phyloP scores from a whole-genome alignment of 2,797 vertebrate species.

The Chrosomus eos region DNA sequence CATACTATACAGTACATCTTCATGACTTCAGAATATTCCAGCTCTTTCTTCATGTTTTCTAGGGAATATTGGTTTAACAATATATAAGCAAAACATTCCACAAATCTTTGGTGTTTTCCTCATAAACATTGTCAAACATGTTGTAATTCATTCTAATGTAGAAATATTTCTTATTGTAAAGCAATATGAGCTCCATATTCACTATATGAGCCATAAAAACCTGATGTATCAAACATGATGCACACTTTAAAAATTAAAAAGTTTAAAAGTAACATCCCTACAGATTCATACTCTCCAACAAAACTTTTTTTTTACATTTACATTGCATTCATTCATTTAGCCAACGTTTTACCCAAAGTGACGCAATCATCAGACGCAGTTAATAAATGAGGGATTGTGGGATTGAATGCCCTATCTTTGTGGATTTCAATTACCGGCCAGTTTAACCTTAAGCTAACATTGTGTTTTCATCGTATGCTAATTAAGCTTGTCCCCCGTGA shows the following conservation, averaged over 20 bases:
- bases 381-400: slow-evolving; percentile 4
- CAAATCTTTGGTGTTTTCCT: neutral
- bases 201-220: neutral
- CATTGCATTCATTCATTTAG: neutral
- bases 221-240: neutral
- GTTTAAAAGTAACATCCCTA: neutral
- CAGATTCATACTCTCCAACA: neutral
- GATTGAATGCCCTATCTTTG: slow-evolving; percentile 5
- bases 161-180: neutral
- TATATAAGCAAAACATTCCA: neutral
- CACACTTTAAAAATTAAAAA: neutral
- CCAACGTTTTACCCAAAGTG: neutral
- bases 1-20: neutral
- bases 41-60: neutral
- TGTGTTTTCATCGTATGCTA: slow-evolving; percentile 34
- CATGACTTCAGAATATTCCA: neutral
- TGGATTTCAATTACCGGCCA: slow-evolving; percentile 29
- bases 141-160: neutral
- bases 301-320: neutral
- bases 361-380: neutral
- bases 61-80: neutral
- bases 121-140: neutral
- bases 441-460: slow-evolving; percentile 33
- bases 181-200: neutral
- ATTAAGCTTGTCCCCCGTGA: slow-evolving; percentile 21